phyloP scores from a whole-genome alignment of 2,797 vertebrate species.

The Enteromius viviparus region DNA sequence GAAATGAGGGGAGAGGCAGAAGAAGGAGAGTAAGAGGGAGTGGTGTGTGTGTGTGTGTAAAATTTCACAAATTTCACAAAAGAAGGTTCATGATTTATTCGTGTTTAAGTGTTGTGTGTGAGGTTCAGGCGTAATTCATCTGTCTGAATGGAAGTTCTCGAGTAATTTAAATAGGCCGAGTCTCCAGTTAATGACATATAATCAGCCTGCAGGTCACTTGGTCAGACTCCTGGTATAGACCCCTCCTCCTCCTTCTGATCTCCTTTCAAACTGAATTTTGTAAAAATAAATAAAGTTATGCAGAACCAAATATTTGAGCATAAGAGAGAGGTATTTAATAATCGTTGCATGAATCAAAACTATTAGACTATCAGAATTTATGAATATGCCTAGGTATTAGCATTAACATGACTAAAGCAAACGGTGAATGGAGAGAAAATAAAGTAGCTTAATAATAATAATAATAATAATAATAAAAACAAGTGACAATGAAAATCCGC shows the following conservation, averaged over 20 bases:
- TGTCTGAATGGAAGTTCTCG: constrained; percentile 91
- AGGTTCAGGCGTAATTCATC: constrained; percentile 83
- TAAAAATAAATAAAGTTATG: constrained; percentile 88
- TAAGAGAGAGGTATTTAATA: constrained; percentile 52
- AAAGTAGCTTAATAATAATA: neutral
- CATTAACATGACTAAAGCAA: neutral
- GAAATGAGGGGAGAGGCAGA: neutral
- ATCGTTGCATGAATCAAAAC: constrained; percentile 36
- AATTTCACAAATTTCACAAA: constrained; percentile 67
- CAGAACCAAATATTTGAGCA: constrained; percentile 75
- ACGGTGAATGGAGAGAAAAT: neutral
- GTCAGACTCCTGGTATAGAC: constrained; percentile 93
- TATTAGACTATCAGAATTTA: neutral
- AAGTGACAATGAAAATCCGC: neutral
- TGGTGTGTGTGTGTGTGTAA: constrained; percentile 51
- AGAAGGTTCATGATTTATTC: constrained; percentile 79
- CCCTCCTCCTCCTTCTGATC: constrained; percentile 85
- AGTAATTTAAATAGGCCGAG: constrained; percentile 96
- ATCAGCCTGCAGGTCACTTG: constrained; percentile 98
- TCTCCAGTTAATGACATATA: constrained; percentile 99
- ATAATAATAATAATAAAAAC: neutral
- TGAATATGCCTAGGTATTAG: neutral
- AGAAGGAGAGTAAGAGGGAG: constrained; percentile 13
- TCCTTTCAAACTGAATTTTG: constrained; percentile 91
- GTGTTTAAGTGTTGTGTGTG: constrained; percentile 76